Conservation (phyloP, 2,888 invertebrate genomes). For the Chironomus tentans region DNA sequence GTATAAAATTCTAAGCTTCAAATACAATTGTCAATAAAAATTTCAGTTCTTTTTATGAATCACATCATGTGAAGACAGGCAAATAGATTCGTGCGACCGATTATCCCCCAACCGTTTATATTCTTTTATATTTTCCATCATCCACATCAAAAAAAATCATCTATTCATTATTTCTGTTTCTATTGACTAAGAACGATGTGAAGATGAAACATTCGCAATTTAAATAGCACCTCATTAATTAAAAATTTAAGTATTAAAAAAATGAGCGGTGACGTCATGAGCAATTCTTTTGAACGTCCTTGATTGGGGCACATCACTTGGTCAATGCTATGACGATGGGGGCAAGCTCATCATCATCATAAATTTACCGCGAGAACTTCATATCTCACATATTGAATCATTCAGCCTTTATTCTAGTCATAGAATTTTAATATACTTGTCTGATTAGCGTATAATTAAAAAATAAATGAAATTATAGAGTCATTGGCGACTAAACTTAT, state of each 20-base stretch:
- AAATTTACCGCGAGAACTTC: neutral
- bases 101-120: neutral
- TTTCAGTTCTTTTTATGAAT: neutral
- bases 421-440: neutral
- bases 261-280: neutral
- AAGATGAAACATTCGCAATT: neutral
- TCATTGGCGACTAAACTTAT: no score
- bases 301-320: neutral
- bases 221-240: neutral
- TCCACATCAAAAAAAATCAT: no score
- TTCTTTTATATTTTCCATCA: no score
- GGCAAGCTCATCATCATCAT: neutral
- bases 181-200: no score
- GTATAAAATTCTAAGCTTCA: no score
- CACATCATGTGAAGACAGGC: neutral
- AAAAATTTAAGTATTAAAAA: neutral
- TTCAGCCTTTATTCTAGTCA: neutral
- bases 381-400: neutral
- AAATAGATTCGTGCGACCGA: neutral
- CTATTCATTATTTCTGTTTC: no score
- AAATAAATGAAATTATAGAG: neutral
- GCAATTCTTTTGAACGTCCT: neutral
- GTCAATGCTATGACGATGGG: neutral
- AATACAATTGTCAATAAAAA: neutral
- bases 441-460: slow-evolving; percentile 12